Base-by-base conservation (phyloP, 1,140 invertebrate genomes). In the Nylanderia fulva region DNA sequence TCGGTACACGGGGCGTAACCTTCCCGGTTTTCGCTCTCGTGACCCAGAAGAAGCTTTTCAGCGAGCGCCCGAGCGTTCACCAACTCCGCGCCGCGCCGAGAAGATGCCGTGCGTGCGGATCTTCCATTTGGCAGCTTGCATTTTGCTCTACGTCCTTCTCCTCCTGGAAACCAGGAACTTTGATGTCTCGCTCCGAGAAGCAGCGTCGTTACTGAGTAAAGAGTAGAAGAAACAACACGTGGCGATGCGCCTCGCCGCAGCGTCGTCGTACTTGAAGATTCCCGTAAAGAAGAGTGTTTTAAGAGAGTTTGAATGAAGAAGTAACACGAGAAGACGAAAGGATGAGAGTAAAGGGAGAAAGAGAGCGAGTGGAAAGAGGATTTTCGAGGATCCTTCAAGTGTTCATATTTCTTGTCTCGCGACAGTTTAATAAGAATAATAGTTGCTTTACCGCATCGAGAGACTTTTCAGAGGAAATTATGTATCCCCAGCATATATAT, bases 51-150 rank as follows among this genome's bases (percentile, higher is more conserved):
- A 71, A 82, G 77, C 48, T 71, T 58, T 82, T 27, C 36, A 54
- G 9, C 45, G 33, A 39, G 27, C 75, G 9, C 75, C 29, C n/a
- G 21, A 66, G 75, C 75, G 61, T 75, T 75, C 75, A 76, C 56
- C 74, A 18, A 45, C n/a, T n/a, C n/a, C n/a, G n/a, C n/a, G n/a
- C n/a, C n/a, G n/a, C n/a, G n/a, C n/a, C n/a, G n/a, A n/a, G n/a
- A n/a, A n/a, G n/a, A n/a, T n/a, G n/a, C n/a, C n/a, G n/a, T n/a
- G 76, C 77, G 66, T 82, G 66, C 36, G 77, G 27, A 72, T 82
- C 66, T 82, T 82, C 77, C 66, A 82, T 82, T 82, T 82, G 54
- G 77, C 64, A 71, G 66, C 66, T 82, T 21, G 64, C 48, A 80
- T 69, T 71, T 18, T 36, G 52, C 33, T 36, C 27, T n/a, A 54